A percentile compares a stretch with the other conserved stretches of the same genome.
phyloP scores from a whole-genome alignment of 2,888 invertebrate genomes.

The Lordiphosa fenestrarum region DNA sequence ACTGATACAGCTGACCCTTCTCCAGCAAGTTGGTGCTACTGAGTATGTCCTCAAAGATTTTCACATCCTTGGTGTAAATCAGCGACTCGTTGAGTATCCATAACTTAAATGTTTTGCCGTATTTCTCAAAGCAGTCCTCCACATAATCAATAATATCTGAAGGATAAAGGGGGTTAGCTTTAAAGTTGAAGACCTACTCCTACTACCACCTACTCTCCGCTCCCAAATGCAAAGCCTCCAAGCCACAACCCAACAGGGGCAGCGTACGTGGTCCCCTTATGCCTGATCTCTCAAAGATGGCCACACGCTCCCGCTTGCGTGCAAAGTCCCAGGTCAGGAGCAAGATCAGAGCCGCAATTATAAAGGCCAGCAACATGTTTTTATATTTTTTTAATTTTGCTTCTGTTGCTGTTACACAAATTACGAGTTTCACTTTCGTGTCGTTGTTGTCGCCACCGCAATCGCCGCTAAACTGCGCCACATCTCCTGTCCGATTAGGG shows the following conservation, averaged over 20 bases:
- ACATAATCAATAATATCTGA: slow-evolving; percentile 46
- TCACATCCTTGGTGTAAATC: slow-evolving; percentile 79
- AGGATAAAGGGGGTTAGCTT: too few relatives aligned
- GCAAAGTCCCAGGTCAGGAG: slow-evolving; percentile 58
- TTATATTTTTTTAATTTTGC: not conserved
- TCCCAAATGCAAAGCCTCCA: slow-evolving; percentile 45
- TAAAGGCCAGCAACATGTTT: slow-evolving; percentile 50
- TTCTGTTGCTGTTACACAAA: not conserved
- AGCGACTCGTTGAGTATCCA: slow-evolving; percentile 80
- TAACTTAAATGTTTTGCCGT: slow-evolving; percentile 79
- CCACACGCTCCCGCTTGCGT: slow-evolving; percentile 43
- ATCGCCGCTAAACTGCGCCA: slow-evolving; percentile 37
- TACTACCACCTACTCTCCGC: slow-evolving; percentile 52
- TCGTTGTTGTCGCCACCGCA: slow-evolving; percentile 36
- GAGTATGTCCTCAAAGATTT: slow-evolving; percentile 78
- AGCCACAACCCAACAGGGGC: slow-evolving; percentile 53
- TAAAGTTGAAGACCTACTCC: too few relatives aligned
- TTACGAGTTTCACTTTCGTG: slow-evolving; percentile 19
- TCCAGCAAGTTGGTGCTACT: slow-evolving; percentile 65
- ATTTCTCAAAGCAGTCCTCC: slow-evolving; percentile 56
- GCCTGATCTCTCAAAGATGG: slow-evolving; percentile 31
- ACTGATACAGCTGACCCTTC: slow-evolving; percentile 70
- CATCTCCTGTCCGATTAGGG: slow-evolving; percentile 13
- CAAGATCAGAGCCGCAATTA: slow-evolving; percentile 37
- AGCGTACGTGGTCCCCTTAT: slow-evolving; percentile 53